Base-by-base conservation (phyloP, 2,888 invertebrate genomes). In the Drosophila pullipes region DNA sequence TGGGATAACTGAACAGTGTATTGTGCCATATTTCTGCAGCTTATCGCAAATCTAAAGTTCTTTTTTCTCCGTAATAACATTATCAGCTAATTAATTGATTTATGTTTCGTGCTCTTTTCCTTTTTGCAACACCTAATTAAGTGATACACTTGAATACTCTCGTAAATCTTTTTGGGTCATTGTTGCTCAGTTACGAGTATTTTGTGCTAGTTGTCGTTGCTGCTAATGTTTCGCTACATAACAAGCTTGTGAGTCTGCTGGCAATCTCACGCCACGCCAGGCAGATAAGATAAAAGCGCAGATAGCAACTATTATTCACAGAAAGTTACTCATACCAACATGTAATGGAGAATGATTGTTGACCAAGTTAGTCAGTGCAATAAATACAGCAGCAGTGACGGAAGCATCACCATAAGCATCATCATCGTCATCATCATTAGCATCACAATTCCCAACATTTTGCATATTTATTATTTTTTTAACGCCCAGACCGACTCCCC, bases 81-180 rank as follows among this genome's bases (percentile, higher is more conserved):
- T 53, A 81, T 69, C 52, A 63, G 65, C 49, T 63, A 72, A 73
- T 81, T 81, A 81, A 81, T 73, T 73, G 62, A 68, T 49, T 59
- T 31, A 62, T 39, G 57, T 72, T 37, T 31, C n/a, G 16, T 61
- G 31, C 31, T 33, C 11, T 39, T 50, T 28, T 28, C 18, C 16
- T 66, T 76, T 78, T 61, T 64, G 66, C 72, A 76, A 25, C 59
- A 65, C 47, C 77, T 74, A 69, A 81, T 78, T 81, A 61, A 76
- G 66, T 73, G 65, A 41, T 69, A 76, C 58, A 76, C 77, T 81
- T 58, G 74, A 73, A 69, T 60, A 62, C 50, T 64, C 74, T 69
- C 68, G 68, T 68, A 66, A 81, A 81, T 82, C 78, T 78, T 81
- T 80, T 61, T 80, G 82, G 82, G 79, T 82, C 79, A 80, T 74